Evolutionary conservation across 1,140 invertebrate species (phyloP).

Genomic region (Scaptodrosophila lebanonensis): DNA sequence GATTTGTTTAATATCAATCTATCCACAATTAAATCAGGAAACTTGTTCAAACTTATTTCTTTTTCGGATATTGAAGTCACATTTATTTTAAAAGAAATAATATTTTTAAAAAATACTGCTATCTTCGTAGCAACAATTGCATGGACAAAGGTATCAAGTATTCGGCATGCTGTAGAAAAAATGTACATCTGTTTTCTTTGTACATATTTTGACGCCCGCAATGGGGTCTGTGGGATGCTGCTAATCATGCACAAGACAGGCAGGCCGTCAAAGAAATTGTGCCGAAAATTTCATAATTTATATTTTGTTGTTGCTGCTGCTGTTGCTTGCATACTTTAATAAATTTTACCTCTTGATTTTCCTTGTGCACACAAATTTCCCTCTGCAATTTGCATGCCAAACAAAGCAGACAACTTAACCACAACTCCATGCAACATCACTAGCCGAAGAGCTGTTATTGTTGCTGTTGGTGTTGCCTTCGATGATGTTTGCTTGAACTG

Average conservation of each 20-base stretch:
- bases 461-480: no score
- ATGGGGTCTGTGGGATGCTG: slow-evolving; percentile 20
- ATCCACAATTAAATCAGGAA: no score
- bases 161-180: no score
- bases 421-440: slow-evolving; percentile 24
- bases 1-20: no score
- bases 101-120: no score
- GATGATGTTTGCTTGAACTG: slow-evolving; percentile 6
- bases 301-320: slow-evolving; percentile 7
- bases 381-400: slow-evolving; percentile 50
- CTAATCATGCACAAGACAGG: slow-evolving; percentile 34
- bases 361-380: slow-evolving; percentile 9
- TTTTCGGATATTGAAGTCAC: no score
- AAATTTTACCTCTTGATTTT: slow-evolving; percentile 43
- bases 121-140: no score
- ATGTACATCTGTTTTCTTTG: slow-evolving; percentile 12
- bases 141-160: no score
- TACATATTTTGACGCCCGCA: slow-evolving; percentile 49
- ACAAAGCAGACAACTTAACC: slow-evolving; percentile 14
- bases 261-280: slow-evolving; percentile 52
- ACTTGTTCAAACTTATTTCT: no score
- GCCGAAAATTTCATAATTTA: slow-evolving; percentile 56
- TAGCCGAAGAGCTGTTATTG: no score
- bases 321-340: slow-evolving; percentile 29
- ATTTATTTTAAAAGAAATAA: no score